A percentile compares a stretch with the other conserved stretches of the same genome.
These are phyloP conservation scores for Chaetodon auriga DNA, from an alignment of 2,113 vertebrate genomes.

Conservation along the genomic window DNA sequence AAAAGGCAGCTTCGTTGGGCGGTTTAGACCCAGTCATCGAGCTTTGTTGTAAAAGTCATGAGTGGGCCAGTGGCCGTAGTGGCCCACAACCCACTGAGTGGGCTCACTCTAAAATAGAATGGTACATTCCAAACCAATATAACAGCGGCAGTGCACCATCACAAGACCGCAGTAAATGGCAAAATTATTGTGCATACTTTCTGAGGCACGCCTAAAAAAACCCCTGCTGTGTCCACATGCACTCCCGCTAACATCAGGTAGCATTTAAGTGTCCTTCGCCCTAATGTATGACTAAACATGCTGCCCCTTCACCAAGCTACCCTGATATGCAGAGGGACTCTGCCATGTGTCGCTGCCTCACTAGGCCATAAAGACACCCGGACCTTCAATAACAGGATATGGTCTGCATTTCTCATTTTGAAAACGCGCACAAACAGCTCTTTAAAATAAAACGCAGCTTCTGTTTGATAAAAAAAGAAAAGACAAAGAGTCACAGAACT, in stretches of 20 bases:
- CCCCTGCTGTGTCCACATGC: slow-evolving; percentile 80
- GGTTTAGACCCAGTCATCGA: slow-evolving; percentile 52
- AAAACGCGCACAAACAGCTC: slow-evolving; percentile 82
- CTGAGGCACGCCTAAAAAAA: slow-evolving; percentile 84
- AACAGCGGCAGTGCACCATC: slow-evolving; percentile 85
- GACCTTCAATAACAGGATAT: slow-evolving; percentile 86
- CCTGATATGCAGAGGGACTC: slow-evolving; percentile 59
- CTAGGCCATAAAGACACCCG: slow-evolving; percentile 77
- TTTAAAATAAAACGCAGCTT: slow-evolving; percentile 81
- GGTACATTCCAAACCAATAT: slow-evolving; percentile 87
- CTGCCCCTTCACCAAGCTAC: slow-evolving; percentile 67
- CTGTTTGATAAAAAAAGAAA: slow-evolving; percentile 74
- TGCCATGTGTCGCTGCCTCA: slow-evolving; percentile 55
- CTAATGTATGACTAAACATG: slow-evolving; percentile 84
- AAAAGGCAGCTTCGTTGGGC: slow-evolving; percentile 45
- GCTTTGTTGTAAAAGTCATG: slow-evolving; percentile 76
- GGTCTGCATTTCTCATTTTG: slow-evolving; percentile 80
- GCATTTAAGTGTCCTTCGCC: slow-evolving; percentile 83
- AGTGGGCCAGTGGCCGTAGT: slow-evolving; percentile 76
- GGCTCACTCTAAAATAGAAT: slow-evolving; percentile 83
- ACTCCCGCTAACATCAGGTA: slow-evolving; percentile 87
- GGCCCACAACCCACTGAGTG: slow-evolving; percentile 80
- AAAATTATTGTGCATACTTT: slow-evolving; percentile 86
- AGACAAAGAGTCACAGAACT: slow-evolving; percentile 60
- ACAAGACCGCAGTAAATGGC: slow-evolving; percentile 86